Conservation (phyloP, 2,888 invertebrate genomes). For the Metallyticus violacea region DNA sequence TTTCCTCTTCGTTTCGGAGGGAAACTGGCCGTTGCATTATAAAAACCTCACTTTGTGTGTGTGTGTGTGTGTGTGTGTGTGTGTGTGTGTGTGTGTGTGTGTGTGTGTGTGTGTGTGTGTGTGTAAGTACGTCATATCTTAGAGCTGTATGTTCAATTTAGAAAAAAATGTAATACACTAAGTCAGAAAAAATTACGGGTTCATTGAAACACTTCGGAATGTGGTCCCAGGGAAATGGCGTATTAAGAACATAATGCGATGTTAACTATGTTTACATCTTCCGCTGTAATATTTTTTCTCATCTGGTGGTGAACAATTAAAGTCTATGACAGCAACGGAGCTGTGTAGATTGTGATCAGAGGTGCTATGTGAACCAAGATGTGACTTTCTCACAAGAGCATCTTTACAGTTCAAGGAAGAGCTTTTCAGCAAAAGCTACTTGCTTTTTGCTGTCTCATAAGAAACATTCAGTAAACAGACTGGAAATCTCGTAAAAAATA, state of each 20-base stretch:
- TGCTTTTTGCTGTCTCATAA: not conserved
- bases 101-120: no score
- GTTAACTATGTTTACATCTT: not conserved
- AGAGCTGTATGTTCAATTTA: not conserved
- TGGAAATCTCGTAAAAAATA: no score
- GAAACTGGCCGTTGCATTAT: no score
- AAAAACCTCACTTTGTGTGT: no score
- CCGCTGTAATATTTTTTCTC: not conserved
- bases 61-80: no score
- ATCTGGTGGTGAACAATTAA: not conserved
- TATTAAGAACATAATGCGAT: not conserved
- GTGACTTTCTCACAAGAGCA: not conserved
- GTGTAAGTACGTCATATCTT: no score
- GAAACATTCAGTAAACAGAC: no score
- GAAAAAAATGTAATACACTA: not conserved
- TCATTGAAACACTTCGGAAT: not conserved
- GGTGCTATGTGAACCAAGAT: not conserved
- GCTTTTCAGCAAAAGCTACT: not conserved
- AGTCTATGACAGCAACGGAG: not conserved
- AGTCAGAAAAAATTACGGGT: not conserved
- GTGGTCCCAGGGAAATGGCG: no score
- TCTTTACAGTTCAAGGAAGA: not conserved
- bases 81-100: no score
- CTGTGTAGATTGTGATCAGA: not conserved
- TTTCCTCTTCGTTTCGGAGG: no score